These are phyloP conservation scores for Tachysurus vachellii DNA, from an alignment of 2,113 vertebrate species.

Conservation along the genomic window DNA sequence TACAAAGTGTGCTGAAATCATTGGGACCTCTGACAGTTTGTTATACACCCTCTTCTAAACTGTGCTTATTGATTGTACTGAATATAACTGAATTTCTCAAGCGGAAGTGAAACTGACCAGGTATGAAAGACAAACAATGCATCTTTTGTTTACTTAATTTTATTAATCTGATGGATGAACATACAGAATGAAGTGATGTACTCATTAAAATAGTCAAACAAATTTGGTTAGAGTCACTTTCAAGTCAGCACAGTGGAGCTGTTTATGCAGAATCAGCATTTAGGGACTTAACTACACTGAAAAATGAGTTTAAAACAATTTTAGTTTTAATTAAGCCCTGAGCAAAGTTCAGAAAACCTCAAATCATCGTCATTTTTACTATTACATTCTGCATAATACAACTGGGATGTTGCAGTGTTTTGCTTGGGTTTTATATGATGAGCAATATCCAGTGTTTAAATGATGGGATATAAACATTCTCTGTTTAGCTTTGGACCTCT, in stretches of 20 bases:
- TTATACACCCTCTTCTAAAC: neutral
- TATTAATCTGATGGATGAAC: neutral
- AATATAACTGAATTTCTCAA: neutral
- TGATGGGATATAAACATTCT: neutral
- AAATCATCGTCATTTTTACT: neutral
- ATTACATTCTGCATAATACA: neutral
- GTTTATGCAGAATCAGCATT: neutral
- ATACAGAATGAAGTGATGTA: neutral
- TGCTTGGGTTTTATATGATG: neutral
- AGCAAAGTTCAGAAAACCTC: neutral
- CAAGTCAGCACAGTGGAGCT: neutral
- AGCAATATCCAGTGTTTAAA: neutral
- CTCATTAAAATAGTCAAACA: neutral
- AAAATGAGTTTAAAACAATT: neutral
- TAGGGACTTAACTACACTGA: neutral
- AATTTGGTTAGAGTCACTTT: neutral
- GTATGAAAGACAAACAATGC: neutral
- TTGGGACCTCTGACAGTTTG: neutral
- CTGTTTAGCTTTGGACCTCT: neutral
- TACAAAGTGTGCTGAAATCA: neutral
- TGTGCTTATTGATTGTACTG: neutral
- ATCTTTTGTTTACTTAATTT: neutral
- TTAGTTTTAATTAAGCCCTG: neutral
- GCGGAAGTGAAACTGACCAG: neutral
- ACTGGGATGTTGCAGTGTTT: too few species aligned